A percentile compares a stretch with the other conserved stretches of the same genome.
Conservation (phyloP, 2,797 vertebrate species). For the Anisognathus igniventris region DNA sequence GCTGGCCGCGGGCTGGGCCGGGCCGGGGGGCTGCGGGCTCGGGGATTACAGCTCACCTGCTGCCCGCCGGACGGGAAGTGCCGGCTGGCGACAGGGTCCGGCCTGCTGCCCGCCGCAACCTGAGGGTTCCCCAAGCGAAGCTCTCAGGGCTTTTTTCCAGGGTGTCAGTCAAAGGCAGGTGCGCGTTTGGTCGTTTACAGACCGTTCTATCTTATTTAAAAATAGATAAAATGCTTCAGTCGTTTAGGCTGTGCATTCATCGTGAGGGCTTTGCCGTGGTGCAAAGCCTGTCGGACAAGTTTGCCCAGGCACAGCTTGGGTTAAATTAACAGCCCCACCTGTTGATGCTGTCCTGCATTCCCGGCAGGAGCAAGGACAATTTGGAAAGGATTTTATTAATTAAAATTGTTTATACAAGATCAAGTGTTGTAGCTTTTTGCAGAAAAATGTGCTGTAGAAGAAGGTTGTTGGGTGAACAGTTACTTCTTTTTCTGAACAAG, state of each 20-base stretch:
- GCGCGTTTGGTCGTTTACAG: background rate
- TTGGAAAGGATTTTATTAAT: background rate
- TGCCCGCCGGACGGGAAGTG: fast-evolving
- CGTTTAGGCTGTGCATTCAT: background rate
- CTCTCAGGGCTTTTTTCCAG: fast-evolving
- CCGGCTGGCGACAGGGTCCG: no score
- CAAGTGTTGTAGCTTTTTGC: background rate
- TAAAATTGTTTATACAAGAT: background rate
- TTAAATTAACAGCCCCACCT: fast-evolving
- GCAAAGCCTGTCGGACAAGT: background rate
- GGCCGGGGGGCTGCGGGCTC: background rate
- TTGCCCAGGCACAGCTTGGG: background rate
- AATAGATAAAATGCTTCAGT: background rate
- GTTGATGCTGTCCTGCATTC: background rate
- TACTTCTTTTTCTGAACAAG: background rate
- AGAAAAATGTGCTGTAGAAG: background rate
- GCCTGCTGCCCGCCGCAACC: background rate
- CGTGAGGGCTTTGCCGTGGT: background rate
- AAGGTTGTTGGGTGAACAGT: background rate
- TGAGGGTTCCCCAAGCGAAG: fast-evolving
- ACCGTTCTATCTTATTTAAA: fast-evolving
- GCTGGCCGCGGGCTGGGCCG: background rate
- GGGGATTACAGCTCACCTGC: background rate
- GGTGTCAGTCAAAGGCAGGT: background rate
- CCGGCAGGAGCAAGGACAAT: no score